Percentiles rank a stretch among this genome's conserved stretches.
phyloP scores from a whole-genome alignment of 2,888 invertebrate species.

The Azorinus chamasolen region DNA sequence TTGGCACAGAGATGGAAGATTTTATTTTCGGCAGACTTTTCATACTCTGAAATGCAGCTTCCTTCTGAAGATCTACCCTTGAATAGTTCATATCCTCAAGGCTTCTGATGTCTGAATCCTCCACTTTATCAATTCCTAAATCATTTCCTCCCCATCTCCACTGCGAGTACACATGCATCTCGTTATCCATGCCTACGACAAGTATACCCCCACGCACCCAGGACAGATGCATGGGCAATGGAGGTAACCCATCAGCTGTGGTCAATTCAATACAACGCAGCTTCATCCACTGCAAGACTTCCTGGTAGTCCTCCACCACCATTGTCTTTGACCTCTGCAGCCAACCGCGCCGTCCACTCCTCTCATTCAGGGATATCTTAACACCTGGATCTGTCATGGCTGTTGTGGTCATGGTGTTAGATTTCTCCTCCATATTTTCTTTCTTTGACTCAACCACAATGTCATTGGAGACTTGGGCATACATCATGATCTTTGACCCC shows the following conservation, averaged over 20 bases:
- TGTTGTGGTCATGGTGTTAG: conserved; percentile 4
- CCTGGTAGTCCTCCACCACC: conserved; percentile 94
- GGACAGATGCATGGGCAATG: conserved; percentile 98
- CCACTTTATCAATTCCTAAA: conserved; percentile 28
- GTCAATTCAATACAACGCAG: conserved; percentile 95
- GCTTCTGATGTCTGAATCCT: conserved; percentile 50
- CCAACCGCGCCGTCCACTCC: conserved; percentile 86
- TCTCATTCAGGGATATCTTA: conserved; percentile 45
- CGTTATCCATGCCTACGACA: conserved; percentile 99
- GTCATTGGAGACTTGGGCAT: conserved; percentile 95
- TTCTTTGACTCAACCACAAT: conserved; percentile 93
- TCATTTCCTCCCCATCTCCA: conserved; percentile 89
- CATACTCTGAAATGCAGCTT: conserved; percentile 52
- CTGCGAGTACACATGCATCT: conserved; percentile 99
- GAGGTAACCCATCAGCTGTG: conserved; percentile 98
- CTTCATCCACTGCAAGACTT: conserved; percentile 99
- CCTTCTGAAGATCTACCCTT: conserved; percentile 47
- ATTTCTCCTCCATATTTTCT: conserved; percentile 43
- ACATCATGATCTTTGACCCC: conserved; percentile 92
- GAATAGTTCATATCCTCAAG: conserved; percentile 62
- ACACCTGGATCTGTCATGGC: conserved; percentile 7
- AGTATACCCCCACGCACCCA: conserved; percentile 99
- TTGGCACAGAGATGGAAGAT: conserved; percentile 78
- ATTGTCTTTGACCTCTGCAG: conserved; percentile 96
- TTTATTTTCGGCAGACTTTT: conserved; percentile 76